Evolutionary conservation across 2,113 vertebrate genomes (phyloP).

Genomic region (Connochaetes taurinus): DNA sequence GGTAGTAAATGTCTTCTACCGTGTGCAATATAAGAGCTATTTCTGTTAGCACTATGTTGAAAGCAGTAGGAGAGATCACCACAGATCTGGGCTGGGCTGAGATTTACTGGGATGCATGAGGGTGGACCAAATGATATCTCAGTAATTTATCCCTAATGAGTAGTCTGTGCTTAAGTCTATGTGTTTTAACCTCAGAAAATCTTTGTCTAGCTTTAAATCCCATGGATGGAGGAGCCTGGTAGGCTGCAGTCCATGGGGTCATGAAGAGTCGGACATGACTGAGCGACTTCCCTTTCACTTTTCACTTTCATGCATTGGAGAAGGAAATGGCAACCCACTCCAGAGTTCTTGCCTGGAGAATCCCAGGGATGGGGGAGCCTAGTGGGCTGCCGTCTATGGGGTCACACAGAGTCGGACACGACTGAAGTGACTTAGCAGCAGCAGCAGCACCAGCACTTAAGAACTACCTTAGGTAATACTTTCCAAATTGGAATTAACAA

Average conservation of each 20-base stretch:
- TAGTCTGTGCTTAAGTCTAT: not conserved
- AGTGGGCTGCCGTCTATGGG: too few species aligned
- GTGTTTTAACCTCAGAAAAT: not conserved
- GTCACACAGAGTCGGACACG: too few species aligned
- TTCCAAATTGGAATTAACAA: not conserved
- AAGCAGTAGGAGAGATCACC: not conserved
- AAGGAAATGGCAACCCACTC: too few species aligned
- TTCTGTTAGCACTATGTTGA: not conserved
- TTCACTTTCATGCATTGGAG: too few species aligned
- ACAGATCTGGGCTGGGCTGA: not conserved
- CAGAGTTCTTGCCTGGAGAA: too few species aligned
- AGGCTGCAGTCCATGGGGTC: too few species aligned
- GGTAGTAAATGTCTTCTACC: not conserved
- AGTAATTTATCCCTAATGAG: not conserved
- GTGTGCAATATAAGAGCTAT: not conserved
- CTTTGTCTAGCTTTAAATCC: not conserved
- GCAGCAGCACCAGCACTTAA: not conserved
- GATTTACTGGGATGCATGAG: not conserved
- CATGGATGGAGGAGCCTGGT: too few species aligned
- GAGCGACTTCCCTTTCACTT: too few species aligned
- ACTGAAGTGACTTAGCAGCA: too few species aligned
- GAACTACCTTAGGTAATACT: not conserved
- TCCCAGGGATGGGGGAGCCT: too few species aligned
- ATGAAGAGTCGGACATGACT: fast-evolving
- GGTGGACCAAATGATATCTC: not conserved